Conservation (phyloP, 2,113 vertebrate genomes). For the Piaya cayana region DNA sequence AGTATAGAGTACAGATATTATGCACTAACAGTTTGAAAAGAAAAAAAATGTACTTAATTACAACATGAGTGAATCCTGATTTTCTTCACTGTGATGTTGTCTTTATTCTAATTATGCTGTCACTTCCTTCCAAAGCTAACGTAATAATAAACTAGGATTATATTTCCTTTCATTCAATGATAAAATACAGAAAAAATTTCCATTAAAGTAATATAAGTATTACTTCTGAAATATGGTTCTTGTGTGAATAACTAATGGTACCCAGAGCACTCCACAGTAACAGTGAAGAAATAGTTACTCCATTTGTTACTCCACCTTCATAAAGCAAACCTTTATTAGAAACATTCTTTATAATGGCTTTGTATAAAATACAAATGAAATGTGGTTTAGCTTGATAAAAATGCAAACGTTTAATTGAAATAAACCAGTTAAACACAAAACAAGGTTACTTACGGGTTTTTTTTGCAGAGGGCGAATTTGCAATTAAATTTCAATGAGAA, state of each 20-base stretch:
- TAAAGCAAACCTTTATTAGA: background rate
- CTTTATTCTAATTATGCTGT: background rate
- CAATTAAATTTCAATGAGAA: background rate
- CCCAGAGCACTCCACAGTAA: background rate
- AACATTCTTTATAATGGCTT: background rate
- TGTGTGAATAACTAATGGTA: background rate
- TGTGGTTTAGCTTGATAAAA: background rate
- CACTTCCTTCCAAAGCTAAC: background rate
- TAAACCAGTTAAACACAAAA: background rate
- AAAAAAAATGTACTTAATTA: background rate
- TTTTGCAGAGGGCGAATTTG: background rate
- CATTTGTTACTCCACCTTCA: background rate
- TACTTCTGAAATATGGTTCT: background rate
- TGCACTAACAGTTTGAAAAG: background rate
- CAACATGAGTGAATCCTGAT: background rate
- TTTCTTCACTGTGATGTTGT: background rate
- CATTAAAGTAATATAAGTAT: background rate
- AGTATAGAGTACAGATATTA: background rate
- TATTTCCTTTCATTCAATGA: background rate
- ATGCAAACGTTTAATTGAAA: constrained; percentile 37
- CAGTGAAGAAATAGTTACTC: background rate
- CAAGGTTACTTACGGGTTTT: background rate
- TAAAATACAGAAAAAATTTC: background rate
- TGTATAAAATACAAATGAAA: background rate
- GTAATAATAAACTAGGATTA: background rate